A percentile compares a stretch with the other conserved stretches of the same genome.
These are phyloP conservation scores for Rhyacophila evoluta DNA, from an alignment of 2,888 invertebrate species.

Conservation along the genomic window DNA sequence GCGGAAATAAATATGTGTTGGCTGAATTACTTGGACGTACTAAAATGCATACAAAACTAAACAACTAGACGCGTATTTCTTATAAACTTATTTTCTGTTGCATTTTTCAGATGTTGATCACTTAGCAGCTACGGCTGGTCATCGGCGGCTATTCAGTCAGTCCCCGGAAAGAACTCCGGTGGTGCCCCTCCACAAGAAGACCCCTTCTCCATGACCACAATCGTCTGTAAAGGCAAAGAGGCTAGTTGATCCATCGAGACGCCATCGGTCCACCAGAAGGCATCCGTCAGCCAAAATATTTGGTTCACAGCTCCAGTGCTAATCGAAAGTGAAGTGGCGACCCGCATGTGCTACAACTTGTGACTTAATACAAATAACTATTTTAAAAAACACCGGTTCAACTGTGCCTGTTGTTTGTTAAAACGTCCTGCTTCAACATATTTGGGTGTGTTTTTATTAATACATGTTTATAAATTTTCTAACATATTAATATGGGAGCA, in stretches of 20 bases:
- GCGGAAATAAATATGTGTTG: too few species aligned
- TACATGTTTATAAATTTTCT: not conserved
- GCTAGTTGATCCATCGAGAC: not conserved
- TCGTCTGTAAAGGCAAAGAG: not conserved
- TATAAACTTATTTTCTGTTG: too few species aligned
- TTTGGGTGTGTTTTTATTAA: conserved; percentile 1
- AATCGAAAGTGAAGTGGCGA: conserved; percentile 2
- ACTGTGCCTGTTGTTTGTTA: not conserved
- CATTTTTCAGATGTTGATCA: not conserved
- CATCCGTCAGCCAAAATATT: conserved; percentile 14
- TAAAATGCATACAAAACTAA: too few species aligned
- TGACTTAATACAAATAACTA: not conserved
- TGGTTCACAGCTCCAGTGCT: not conserved
- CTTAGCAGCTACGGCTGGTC: not conserved
- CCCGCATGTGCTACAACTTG: conserved; percentile 5
- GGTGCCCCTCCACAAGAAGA: not conserved
- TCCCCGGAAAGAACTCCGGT: not conserved
- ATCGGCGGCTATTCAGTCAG: not conserved
- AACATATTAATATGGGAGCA: not conserved
- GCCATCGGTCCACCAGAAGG: not conserved
- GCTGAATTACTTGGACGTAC: too few species aligned
- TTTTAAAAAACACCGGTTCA: not conserved
- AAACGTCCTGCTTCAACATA: not conserved
- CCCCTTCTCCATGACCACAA: not conserved
- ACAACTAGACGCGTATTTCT: too few species aligned